Evolutionary conservation across 2,797 vertebrate species (phyloP).

Genomic region (Coregonus ussuriensis): DNA sequence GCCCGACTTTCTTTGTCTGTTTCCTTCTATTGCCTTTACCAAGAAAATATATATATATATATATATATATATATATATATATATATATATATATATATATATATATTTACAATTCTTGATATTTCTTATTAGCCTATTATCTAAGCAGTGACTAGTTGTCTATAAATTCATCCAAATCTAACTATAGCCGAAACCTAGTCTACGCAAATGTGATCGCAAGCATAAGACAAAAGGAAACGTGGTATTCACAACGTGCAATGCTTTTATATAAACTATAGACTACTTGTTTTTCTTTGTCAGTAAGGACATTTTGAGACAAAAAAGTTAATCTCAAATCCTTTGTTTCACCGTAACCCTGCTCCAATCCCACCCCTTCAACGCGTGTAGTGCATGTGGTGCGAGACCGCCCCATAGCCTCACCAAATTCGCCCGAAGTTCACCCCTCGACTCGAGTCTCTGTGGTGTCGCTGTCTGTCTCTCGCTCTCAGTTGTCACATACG

Average conservation of each 20-base stretch:
- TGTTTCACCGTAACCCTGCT: slow-evolving; percentile 37
- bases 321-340: slow-evolving; percentile 16
- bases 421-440: slow-evolving; percentile 63
- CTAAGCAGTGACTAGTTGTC: background rate
- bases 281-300: background rate
- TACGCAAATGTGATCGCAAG: background rate
- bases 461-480: slow-evolving; percentile 39
- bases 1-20: slow-evolving; percentile 60
- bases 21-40: background rate
- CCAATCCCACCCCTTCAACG: slow-evolving; percentile 18
- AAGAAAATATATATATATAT: slow-evolving; percentile 9
- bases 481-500: slow-evolving; percentile 13
- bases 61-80: slow-evolving; percentile 12
- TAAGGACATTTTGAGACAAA: background rate
- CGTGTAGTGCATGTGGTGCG: slow-evolving; percentile 12
- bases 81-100: slow-evolving; percentile 3
- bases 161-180: background rate
- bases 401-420: slow-evolving; percentile 51
- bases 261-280: background rate
- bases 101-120: background rate
- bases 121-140: background rate
- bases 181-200: background rate
- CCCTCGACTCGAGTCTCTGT: slow-evolving; percentile 36
- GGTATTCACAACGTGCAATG: background rate
- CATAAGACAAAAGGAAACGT: background rate